Percentiles rank a stretch among this genome's conserved stretches.
phyloP scores from a whole-genome alignment of 2,113 vertebrate species.

The Argyrosomus japonicus region DNA sequence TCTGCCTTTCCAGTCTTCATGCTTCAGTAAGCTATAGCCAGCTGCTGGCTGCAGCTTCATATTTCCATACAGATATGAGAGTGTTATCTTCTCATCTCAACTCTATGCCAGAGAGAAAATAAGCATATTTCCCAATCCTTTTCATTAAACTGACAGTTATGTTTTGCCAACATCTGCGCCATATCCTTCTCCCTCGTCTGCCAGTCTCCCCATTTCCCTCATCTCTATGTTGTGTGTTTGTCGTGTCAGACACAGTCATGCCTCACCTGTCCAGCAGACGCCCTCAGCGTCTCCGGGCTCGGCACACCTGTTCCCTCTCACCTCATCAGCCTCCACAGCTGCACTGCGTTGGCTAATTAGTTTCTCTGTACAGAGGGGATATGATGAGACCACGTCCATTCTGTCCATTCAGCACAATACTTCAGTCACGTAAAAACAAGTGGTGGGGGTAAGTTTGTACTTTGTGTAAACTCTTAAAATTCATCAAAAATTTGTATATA shows the following conservation, averaged over 20 bases:
- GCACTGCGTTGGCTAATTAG: background rate
- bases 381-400: background rate
- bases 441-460: background rate
- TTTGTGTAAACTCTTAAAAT: background rate
- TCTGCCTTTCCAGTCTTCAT: too few relatives aligned
- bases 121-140: too few relatives aligned
- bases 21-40: too few relatives aligned
- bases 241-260: background rate
- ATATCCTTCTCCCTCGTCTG: background rate
- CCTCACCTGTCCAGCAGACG: slow-evolving; percentile 18
- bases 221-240: background rate
- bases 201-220: background rate
- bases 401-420: background rate
- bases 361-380: background rate
- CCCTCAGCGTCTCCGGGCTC: background rate
- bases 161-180: too few relatives aligned
- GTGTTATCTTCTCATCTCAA: too few relatives aligned
- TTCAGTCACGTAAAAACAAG: background rate
- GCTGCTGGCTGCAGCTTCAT: too few relatives aligned
- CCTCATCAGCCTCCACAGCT: slow-evolving; percentile 20
- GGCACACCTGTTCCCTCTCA: slow-evolving; percentile 1
- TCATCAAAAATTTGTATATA: background rate
- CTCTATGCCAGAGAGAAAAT: too few relatives aligned
- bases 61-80: too few relatives aligned
- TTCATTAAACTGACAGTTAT: too few relatives aligned